These are phyloP conservation scores for Cydia splendana DNA, from an alignment of 1,140 invertebrate genomes.

Conservation along the genomic window DNA sequence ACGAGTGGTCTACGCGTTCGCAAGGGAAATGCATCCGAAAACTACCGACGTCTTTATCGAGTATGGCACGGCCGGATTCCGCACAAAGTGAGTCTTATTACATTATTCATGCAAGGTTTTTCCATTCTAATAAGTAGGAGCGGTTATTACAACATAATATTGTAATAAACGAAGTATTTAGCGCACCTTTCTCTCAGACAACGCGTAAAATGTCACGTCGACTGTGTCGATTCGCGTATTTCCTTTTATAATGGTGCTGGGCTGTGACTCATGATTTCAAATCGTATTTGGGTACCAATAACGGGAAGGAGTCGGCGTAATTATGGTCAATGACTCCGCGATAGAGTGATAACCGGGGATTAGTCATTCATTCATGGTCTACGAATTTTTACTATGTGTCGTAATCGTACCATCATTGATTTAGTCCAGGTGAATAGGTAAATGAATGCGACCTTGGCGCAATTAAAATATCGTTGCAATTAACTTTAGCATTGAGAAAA, in stretches of 20 bases:
- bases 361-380: slow-evolving; percentile 23
- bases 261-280: slow-evolving; percentile 66
- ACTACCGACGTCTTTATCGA: slow-evolving; percentile 82
- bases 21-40: slow-evolving; percentile 87
- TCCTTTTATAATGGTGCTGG: slow-evolving; percentile 38
- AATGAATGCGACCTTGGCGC: slow-evolving; percentile 49
- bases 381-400: slow-evolving; percentile 17
- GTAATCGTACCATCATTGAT: slow-evolving; percentile 20
- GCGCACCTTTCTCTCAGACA: slow-evolving; percentile 43
- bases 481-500: neutral
- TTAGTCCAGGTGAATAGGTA: slow-evolving; percentile 5
- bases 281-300: slow-evolving; percentile 60
- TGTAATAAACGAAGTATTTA: slow-evolving; percentile 33
- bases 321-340: slow-evolving; percentile 68
- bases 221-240: slow-evolving; percentile 17
- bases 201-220: slow-evolving; percentile 63
- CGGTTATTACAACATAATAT: slow-evolving; percentile 6
- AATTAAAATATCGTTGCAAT: slow-evolving; percentile 39
- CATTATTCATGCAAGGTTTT: slow-evolving; percentile 37
- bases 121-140: slow-evolving; percentile 35
- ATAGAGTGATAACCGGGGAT: slow-evolving; percentile 40
- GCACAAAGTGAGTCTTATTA: slow-evolving; percentile 82
- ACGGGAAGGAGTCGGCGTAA: slow-evolving; percentile 64
- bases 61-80: slow-evolving; percentile 86
- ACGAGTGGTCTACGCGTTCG: slow-evolving; percentile 85